phyloP scores from a whole-genome alignment of 2,888 invertebrate genomes.

The Chaitophorus viminalis region DNA sequence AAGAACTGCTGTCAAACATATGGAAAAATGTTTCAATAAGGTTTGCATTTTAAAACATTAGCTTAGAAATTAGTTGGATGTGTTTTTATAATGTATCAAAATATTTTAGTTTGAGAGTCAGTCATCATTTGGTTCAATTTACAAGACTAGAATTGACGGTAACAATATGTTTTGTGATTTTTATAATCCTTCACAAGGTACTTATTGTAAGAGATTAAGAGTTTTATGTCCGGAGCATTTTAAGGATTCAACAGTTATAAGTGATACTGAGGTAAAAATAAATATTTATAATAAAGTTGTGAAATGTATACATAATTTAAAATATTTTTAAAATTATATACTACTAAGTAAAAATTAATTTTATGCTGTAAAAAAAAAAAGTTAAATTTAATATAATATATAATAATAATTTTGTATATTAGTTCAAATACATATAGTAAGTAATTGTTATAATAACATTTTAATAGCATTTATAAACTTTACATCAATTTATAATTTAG shows the following conservation, averaged over 20 bases:
- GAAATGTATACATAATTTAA: not conserved
- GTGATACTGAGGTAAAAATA: constrained; percentile 74
- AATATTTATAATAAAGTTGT: not conserved
- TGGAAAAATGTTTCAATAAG: constrained; percentile 98
- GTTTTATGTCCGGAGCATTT: constrained; percentile 98
- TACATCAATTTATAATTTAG: too few species aligned
- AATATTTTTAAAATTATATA: not conserved
- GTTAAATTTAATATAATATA: too few species aligned
- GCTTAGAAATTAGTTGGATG: constrained; percentile 9
- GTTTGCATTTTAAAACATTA: constrained; percentile 66
- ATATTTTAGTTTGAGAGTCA: constrained; percentile 85
- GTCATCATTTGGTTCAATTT: constrained; percentile 94
- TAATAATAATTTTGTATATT: too few species aligned
- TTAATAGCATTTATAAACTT: too few species aligned
- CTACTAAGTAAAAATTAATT: too few species aligned
- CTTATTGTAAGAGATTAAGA: constrained; percentile 94
- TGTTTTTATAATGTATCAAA: constrained; percentile 31
- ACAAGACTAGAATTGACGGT: constrained; percentile 92
- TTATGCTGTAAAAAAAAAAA: too few species aligned
- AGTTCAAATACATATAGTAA: too few species aligned
- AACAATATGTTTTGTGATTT: constrained; percentile 98
- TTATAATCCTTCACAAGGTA: constrained; percentile 86
- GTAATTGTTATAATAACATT: too few species aligned
- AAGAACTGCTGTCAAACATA: constrained; percentile 90
- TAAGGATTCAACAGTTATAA: constrained; percentile 86